These are phyloP conservation scores for Eurypyga helias DNA, from an alignment of 2,113 vertebrate species.

Conservation along the genomic window DNA sequence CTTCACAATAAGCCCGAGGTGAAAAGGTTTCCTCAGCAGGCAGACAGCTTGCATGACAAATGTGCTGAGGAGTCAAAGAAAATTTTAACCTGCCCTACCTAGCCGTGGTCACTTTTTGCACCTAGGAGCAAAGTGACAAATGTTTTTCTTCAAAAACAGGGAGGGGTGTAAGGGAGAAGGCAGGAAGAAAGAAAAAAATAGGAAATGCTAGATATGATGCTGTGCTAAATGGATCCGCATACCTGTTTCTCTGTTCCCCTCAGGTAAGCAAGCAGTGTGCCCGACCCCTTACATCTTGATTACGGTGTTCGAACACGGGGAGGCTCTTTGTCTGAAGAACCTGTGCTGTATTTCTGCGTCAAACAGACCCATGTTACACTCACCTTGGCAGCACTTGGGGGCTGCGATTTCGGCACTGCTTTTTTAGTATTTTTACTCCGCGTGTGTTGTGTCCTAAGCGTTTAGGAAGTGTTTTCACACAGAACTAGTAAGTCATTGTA, in stretches of 20 bases:
- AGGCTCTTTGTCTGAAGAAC: background rate
- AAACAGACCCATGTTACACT: background rate
- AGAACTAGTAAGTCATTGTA: background rate
- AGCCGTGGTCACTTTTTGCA: slow-evolving; percentile 41
- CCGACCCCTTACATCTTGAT: background rate
- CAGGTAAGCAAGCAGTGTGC: background rate
- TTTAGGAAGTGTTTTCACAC: background rate
- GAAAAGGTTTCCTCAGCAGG: slow-evolving; percentile 74
- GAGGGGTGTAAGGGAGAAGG: background rate
- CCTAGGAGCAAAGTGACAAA: slow-evolving; percentile 62
- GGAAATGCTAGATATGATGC: background rate
- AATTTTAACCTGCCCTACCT: slow-evolving; percentile 74
- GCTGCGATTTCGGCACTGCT: background rate
- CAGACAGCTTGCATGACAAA: slow-evolving; percentile 71
- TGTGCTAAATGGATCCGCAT: background rate
- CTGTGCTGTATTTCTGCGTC: background rate
- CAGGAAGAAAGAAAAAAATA: background rate
- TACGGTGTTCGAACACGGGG: background rate
- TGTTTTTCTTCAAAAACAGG: slow-evolving; percentile 25
- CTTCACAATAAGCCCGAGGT: slow-evolving; percentile 77
- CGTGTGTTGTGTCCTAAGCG: background rate
- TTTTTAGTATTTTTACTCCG: background rate
- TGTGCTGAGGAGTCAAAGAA: slow-evolving; percentile 73
- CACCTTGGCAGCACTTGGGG: background rate
- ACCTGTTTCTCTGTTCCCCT: background rate